Conservation (phyloP, 2,797 vertebrate species). For the Phalloptychus januarius region DNA sequence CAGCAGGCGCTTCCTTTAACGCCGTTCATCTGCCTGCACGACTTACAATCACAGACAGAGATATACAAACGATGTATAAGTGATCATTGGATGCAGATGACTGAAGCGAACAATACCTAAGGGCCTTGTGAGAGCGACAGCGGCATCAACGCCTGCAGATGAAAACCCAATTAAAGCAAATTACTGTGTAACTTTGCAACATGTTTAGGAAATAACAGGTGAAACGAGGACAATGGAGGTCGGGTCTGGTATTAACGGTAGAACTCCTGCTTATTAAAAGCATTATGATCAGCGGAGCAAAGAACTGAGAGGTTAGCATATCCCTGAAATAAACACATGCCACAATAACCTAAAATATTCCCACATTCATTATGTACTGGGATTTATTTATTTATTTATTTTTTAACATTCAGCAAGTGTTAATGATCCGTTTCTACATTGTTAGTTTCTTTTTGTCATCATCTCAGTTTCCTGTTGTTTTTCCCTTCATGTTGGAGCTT, state of each 20-base stretch:
- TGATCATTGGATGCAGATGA: neutral
- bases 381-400: too few relatives aligned
- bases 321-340: neutral
- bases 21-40: neutral
- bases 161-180: neutral
- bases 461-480: neutral
- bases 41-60: neutral
- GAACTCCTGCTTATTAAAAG: neutral
- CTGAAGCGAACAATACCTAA: neutral
- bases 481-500: neutral
- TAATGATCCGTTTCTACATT: neutral
- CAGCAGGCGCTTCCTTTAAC: neutral
- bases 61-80: neutral
- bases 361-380: neutral
- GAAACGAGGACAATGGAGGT: neutral
- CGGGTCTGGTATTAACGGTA: neutral
- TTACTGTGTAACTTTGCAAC: neutral
- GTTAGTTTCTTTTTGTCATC: neutral
- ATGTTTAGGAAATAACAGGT: neutral
- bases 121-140: neutral
- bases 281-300: neutral
- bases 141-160: neutral
- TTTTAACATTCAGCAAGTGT: neutral
- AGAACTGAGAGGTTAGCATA: neutral
- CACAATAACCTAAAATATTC: neutral